Evolutionary conservation across 2,888 invertebrate species (phyloP).

Genomic region (Pristionchus exspectatus): DNA sequence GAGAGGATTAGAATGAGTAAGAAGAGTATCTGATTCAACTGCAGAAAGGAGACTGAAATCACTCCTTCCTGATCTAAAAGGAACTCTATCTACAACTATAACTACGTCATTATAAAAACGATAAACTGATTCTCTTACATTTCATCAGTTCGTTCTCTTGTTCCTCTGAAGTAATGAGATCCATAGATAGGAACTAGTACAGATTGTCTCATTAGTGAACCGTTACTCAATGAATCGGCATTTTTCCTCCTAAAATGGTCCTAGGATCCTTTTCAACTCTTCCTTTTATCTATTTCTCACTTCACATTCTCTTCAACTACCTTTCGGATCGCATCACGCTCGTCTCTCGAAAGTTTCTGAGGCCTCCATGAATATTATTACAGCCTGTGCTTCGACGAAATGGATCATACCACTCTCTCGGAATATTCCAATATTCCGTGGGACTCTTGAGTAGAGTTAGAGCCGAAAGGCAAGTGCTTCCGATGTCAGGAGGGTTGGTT

Average conservation of each 20-base stretch:
- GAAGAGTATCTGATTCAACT: constrained; percentile 31
- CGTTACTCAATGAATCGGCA: neutral
- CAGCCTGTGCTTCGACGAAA: too few species aligned
- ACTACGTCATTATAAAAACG: neutral
- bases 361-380: neutral
- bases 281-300: neutral
- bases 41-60: constrained; percentile 10
- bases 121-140: neutral
- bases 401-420: neutral
- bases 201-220: constrained; percentile 54
- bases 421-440: too few species aligned
- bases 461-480: constrained; percentile 19
- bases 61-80: neutral
- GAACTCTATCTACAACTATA: neutral
- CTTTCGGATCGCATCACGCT: neutral
- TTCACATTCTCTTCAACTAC: constrained; percentile 34
- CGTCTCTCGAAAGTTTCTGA: neutral
- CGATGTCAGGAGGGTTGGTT: constrained; percentile 46
- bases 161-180: neutral
- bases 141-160: neutral
- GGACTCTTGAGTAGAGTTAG: neutral
- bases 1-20: constrained; percentile 44
- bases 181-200: constrained; percentile 36
- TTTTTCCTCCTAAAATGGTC: constrained; percentile 34
- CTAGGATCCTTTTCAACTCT: neutral